These are phyloP conservation scores for Sarcophilus harrisii DNA, from an alignment of 2,797 vertebrate genomes.

Conservation along the genomic window DNA sequence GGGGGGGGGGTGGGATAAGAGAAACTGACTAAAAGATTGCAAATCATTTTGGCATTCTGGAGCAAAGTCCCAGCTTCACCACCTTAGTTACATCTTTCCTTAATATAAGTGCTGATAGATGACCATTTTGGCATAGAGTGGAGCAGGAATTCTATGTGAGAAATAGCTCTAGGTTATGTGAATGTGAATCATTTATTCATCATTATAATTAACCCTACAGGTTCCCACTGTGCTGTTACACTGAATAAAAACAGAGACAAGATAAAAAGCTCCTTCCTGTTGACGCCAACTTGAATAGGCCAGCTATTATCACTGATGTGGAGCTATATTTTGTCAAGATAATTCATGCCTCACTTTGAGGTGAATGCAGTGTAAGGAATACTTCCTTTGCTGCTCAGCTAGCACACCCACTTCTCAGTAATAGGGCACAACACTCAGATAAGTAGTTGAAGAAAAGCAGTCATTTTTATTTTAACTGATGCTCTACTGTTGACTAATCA, in stretches of 20 bases:
- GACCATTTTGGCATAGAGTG: conserved; percentile 62
- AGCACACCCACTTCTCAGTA: conserved; percentile 49
- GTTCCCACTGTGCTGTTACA: conserved; percentile 74
- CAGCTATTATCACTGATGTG: conserved; percentile 73
- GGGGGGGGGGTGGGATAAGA: background rate
- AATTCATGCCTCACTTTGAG: conserved; percentile 79
- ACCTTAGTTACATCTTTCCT: conserved; percentile 23
- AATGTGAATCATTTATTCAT: conserved; percentile 76
- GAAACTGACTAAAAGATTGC: background rate
- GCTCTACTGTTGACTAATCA: conserved; percentile 58
- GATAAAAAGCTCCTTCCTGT: conserved; percentile 79
- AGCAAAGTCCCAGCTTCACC: background rate
- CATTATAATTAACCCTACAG: conserved; percentile 81
- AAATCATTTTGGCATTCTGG: background rate
- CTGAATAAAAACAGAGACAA: conserved; percentile 78
- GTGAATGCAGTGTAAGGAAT: conserved; percentile 61
- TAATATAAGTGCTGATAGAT: conserved; percentile 49
- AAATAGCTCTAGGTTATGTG: conserved; percentile 80
- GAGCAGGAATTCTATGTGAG: conserved; percentile 65
- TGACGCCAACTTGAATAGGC: conserved; percentile 78
- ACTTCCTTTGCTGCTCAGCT: conserved; percentile 64
- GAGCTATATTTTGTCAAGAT: conserved; percentile 81
- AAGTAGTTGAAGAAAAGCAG: conserved; percentile 69
- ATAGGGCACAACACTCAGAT: conserved; percentile 52
- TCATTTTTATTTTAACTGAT: conserved; percentile 56